These are phyloP conservation scores for Callocephalon fimbriatum DNA, from an alignment of 2,113 vertebrate genomes.

Conservation along the genomic window DNA sequence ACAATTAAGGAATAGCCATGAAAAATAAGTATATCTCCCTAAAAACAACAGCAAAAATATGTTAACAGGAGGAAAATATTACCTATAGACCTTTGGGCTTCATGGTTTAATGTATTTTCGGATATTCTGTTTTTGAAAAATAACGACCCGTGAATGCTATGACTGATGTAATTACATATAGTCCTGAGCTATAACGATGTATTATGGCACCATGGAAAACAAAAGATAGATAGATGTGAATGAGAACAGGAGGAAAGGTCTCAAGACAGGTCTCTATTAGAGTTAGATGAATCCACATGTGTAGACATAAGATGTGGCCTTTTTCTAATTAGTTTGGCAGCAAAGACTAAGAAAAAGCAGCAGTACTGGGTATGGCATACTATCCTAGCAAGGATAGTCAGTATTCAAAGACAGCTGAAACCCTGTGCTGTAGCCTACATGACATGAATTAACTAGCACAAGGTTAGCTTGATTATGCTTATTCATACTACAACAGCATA, in stretches of 20 bases:
- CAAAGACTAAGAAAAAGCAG: not conserved
- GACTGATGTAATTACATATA: not conserved
- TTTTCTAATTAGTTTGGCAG: not conserved
- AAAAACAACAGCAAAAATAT: not conserved
- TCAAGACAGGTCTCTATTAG: not conserved
- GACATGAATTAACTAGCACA: not conserved
- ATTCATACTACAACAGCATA: not conserved
- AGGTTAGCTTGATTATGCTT: not conserved
- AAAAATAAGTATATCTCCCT: not conserved
- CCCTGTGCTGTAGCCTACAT: not conserved
- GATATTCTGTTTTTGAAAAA: not conserved
- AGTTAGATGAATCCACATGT: not conserved
- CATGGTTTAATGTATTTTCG: not conserved
- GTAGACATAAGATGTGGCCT: not conserved
- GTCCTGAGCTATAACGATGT: fast-evolving
- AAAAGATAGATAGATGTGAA: not conserved
- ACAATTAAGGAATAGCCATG: not conserved
- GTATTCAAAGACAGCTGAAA: not conserved
- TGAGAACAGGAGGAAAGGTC: not conserved
- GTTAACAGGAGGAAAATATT: not conserved
- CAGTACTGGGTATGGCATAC: fast-evolving
- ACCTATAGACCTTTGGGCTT: not conserved
- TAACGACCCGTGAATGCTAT: not conserved
- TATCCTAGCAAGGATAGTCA: not conserved
- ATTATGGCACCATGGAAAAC: not conserved